These are phyloP conservation scores for Hylia prasina DNA, from an alignment of 2,113 vertebrate species.

Conservation along the genomic window DNA sequence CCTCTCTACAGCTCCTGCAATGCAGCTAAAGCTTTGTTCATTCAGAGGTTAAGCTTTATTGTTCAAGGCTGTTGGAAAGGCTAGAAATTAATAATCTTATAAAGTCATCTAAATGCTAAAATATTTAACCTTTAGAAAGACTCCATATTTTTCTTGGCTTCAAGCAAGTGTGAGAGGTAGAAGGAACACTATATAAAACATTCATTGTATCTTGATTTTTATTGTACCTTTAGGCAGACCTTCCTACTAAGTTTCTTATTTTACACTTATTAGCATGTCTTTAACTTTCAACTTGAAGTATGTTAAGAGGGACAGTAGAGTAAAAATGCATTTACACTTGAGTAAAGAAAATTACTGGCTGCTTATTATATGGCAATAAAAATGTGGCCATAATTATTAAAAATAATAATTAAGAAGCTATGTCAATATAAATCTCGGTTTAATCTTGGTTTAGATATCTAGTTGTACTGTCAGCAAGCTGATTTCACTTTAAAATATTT, in stretches of 20 bases:
- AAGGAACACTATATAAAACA: slow-evolving; percentile 28
- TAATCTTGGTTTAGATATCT: background rate
- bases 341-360: background rate
- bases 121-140: slow-evolving; percentile 53
- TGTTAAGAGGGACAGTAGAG: background rate
- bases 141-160: slow-evolving; percentile 40
- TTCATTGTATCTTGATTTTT: slow-evolving; percentile 29
- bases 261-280: slow-evolving; percentile 23
- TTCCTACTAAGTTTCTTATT: background rate
- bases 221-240: background rate
- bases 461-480: background rate
- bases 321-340: slow-evolving; percentile 17
- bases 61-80: background rate
- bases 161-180: background rate
- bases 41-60: slow-evolving; percentile 47
- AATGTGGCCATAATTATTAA: background rate
- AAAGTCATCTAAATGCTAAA: slow-evolving; percentile 56
- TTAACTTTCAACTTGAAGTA: background rate
- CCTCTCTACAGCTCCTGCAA: background rate
- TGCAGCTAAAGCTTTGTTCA: slow-evolving; percentile 19
- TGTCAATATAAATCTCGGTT: background rate
- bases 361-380: background rate
- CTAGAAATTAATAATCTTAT: slow-evolving; percentile 55
- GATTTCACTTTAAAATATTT: background rate
- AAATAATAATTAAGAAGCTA: background rate